Evolutionary conservation across 2,797 vertebrate genomes (phyloP).

Genomic region (Pseudochirops corinnae): DNA sequence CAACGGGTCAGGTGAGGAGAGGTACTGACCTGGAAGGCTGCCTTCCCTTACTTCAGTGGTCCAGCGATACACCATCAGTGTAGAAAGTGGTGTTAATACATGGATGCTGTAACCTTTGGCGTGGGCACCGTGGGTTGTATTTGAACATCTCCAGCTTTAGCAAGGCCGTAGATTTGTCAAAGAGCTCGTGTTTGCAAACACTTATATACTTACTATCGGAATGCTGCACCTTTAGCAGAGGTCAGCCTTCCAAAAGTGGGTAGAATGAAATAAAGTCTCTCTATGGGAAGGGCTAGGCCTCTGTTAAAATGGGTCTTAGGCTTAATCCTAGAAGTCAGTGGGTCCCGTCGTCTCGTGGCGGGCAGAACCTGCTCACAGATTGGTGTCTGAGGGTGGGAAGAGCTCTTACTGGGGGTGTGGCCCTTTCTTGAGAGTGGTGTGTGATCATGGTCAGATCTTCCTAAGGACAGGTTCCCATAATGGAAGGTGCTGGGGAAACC

Average conservation of each 20-base stretch:
- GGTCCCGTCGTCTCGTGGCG: too few species aligned
- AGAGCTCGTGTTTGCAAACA: not conserved
- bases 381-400: too few species aligned
- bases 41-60: not conserved
- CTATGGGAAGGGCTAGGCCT: fast-evolving
- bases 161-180: not conserved
- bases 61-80: fast-evolving
- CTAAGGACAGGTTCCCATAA: too few species aligned
- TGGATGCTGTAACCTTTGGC: not conserved
- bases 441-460: too few species aligned
- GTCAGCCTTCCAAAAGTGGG: not conserved
- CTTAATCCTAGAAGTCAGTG: too few species aligned
- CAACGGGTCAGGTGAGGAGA: not conserved
- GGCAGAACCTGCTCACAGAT: too few species aligned
- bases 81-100: not conserved
- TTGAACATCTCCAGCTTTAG: not conserved
- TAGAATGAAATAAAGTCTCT: not conserved
- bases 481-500: too few species aligned
- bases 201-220: fast-evolving
- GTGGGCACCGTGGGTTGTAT: not conserved
- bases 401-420: too few species aligned
- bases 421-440: too few species aligned
- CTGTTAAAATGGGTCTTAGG: not conserved
- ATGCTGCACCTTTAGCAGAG: not conserved
- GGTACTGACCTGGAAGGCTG: too few species aligned